phyloP scores from a whole-genome alignment of 2,888 invertebrate species.

The Pharmacophagus antenor region DNA sequence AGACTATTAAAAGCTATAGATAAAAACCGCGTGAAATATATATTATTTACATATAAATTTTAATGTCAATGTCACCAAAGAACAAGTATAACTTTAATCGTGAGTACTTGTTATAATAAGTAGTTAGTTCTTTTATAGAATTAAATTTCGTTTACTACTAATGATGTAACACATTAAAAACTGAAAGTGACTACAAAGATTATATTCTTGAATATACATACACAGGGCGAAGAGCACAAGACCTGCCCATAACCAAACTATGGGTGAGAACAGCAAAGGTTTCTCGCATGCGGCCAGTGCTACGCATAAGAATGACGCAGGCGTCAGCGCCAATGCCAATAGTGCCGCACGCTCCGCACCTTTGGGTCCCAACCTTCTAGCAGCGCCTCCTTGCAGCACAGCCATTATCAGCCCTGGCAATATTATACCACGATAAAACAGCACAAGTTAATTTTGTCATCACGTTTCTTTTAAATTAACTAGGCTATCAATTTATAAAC shows the following conservation, averaged over 20 bases:
- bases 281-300: slow-evolving; percentile 83
- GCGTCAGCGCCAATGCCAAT: slow-evolving; percentile 89
- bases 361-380: slow-evolving; percentile 86
- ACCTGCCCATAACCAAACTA: slow-evolving; percentile 87
- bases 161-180: no score
- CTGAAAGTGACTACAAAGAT: no score
- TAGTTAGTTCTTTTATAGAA: no score
- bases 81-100: no score
- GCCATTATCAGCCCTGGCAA: slow-evolving; percentile 94
- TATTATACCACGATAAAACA: neutral
- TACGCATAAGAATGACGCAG: slow-evolving; percentile 92
- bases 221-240: slow-evolving; percentile 94
- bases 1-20: no score
- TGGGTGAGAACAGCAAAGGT: slow-evolving; percentile 58
- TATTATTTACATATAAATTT: no score
- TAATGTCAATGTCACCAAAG: no score
- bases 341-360: slow-evolving; percentile 87
- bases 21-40: no score
- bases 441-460: no score
- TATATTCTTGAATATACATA: slow-evolving; percentile 76
- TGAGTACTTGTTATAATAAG: no score
- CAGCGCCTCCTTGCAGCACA: slow-evolving; percentile 92
- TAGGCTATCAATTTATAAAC: neutral
- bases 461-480: no score
- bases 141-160: no score